Evolutionary conservation across 2,797 vertebrate genomes (phyloP), one percentile per base, ranked within the genome.

Genomic region (Mormyrus proboscirostris): DNA sequence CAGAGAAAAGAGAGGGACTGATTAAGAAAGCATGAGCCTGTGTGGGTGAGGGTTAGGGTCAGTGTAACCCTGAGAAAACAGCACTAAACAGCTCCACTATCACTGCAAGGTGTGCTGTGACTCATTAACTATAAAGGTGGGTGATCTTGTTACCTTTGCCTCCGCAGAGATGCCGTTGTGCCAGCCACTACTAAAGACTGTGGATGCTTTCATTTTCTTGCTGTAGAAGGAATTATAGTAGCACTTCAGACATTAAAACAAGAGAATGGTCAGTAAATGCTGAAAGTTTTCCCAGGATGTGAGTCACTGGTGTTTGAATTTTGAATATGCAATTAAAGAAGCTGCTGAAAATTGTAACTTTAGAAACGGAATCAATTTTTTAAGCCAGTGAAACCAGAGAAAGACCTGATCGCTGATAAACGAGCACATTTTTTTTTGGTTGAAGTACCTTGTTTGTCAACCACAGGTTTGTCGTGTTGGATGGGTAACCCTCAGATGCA

Each of bases 201-300:
- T 91, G 90, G 97, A 98, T 88, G 96, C 95, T 93, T 96, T 96
- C 88, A 96, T 95, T 44, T 96, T 98, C 94, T 94, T 94, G 53
- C 92, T 96, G 90, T 98, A 98, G 90, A 95, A 96, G 93, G 99
- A 98, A 92, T 97, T 97, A 94, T 98, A 99, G 94, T 97, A 97
- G 10, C 93, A 90, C 95, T 96, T 91, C 98, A 98, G 4, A 99
- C 97, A 98, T 99, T 95, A 38, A 92, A 90, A 90, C 90, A 93
- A 53, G 92, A 65, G 38, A 79, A 79, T 79, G 69, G 1, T 41
- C 5, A 38, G 12, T 79, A 79, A 79, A 44, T 44, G 33, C 6
- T 79, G 38, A 41, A 76, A 0, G 2, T 44, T 79, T 19, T 5
- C 69, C 8, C 14, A 1, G 7, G 16, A 7, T 44, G 33, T 79